Base-by-base conservation (phyloP, 2,113 vertebrate species). In the Chionomys nivalis region DNA sequence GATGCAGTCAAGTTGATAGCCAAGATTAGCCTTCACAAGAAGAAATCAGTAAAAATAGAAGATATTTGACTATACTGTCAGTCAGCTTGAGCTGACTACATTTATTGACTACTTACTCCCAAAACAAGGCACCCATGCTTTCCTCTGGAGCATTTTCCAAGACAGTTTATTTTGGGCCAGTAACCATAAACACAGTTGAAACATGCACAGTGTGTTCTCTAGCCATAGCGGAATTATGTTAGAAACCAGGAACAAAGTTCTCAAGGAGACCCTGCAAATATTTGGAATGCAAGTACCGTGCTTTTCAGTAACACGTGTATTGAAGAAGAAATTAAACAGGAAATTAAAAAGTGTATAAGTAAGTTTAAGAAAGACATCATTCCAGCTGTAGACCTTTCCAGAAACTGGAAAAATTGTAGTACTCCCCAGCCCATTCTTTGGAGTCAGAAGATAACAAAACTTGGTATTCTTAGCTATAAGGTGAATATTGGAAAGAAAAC, bases 281-380 rank as follows among this genome's bases (percentile, higher is more conserved):
- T 21, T 76, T 76, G 28, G 61, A 28, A 68, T 76, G 66, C 68
- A 63, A 89, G 26, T 87, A 49, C 33, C 42, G 11, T 61, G 47
- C 52, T 52, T 91, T 70, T 95, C 52, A 87, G 8, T 58, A 91
- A 73, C 36, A 52, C 26, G 52, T 63, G 19, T 11, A 17, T 81
- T 75, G 78, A 72, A 95, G 55, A 70, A 81, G 75, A 81, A 95
- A 47, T 92, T 72, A 17, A 72, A n/a, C 66, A 72, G 68, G 68
- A 65, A 65, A 11, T 28, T 65, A 19, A 72, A 72, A 72, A n/a
- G 36, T 72, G 5, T 72, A 7, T 49, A 65, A 36, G 44, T 47
- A 58, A 66, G 55, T 77, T 65, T 66, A 87, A 95, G 52, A 55
- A n/a, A n/a, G n/a, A n/a, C n/a, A n/a, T n/a, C n/a, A n/a, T n/a